These are phyloP conservation scores for Chaetorhynchus papuensis DNA, from an alignment of 2,113 vertebrate species.

Conservation along the genomic window DNA sequence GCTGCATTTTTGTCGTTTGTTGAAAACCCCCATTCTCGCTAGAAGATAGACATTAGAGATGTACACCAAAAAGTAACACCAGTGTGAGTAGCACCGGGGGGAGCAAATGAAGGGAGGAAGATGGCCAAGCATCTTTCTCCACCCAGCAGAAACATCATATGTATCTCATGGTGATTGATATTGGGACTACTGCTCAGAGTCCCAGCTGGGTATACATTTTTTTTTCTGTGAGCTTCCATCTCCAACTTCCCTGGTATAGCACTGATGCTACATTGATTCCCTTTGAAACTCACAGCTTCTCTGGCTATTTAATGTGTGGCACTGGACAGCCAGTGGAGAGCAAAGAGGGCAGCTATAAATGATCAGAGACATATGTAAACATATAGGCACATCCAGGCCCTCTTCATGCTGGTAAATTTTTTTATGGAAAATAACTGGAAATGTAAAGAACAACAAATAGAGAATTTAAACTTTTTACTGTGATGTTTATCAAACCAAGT, in stretches of 20 bases:
- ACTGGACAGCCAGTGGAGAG: background rate
- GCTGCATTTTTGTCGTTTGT: rapidly evolving
- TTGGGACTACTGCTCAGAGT: background rate
- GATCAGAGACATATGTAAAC: background rate
- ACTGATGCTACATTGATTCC: background rate
- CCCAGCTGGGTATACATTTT: background rate
- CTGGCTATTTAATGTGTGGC: background rate
- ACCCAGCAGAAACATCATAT: background rate
- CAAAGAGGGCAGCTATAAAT: background rate
- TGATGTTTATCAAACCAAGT: background rate
- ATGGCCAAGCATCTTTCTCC: background rate
- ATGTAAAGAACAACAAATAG: background rate
- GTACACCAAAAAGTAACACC: background rate
- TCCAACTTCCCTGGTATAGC: background rate
- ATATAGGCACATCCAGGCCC: background rate
- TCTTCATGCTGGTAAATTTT: background rate
- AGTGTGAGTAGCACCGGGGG: background rate
- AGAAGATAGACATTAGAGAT: background rate
- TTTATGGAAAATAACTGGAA: background rate
- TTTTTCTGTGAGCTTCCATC: background rate
- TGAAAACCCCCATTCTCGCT: rapidly evolving
- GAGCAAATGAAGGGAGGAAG: background rate
- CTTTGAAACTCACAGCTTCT: background rate
- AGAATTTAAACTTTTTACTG: background rate
- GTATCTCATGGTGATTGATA: background rate